Evolutionary conservation across 2,797 vertebrate genomes (phyloP), one percentile per base, ranked within the genome.

Genomic region (Melanotaenia boesemani): DNA sequence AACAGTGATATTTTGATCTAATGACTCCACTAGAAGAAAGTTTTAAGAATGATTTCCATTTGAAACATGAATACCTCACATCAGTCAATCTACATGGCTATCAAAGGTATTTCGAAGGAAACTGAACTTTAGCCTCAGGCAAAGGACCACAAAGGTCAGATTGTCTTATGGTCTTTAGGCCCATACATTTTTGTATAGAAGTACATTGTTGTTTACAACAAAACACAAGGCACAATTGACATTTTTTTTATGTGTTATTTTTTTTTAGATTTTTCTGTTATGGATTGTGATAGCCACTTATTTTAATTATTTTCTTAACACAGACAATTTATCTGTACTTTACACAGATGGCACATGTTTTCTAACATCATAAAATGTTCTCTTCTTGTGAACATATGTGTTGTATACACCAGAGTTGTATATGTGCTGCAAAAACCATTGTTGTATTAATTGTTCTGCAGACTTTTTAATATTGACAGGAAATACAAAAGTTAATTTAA

Each of bases 401-500:
- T 18, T 18, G 32, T 34, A 2, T 46, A 30, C 13, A 36, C 22
- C 20, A 12, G 16, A 41, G 30, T 18, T 70, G 36, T 18, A 30
- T 56, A 22, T 44, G n/a, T 20, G 34, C 18, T 69, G 20, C 24
- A 73, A 5, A 41, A 52, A 48, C 60, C 63, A 50, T 20, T 60
- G 37, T 24, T 60, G 6, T 48, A 72, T 11, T 54, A 8, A 28
- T 52, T 48, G 12, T 75, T 65, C 54, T 63, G 64, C 58, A 59
- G 8, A 69, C 48, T 77, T 36, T 76, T 48, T 50, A 70, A 82
- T 71, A 69, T 67, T 54, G 24, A 86, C 59, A 52, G 8, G 67
- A 70, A 72, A 41, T 39, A 67, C 18, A 55, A 13, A 3, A 68
- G 64, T 57, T 57, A 44, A 69, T 73, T 76, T 54, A 6, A 50